Conservation (phyloP, 2,113 vertebrate species). For the Eretmodus cyanostictus region DNA sequence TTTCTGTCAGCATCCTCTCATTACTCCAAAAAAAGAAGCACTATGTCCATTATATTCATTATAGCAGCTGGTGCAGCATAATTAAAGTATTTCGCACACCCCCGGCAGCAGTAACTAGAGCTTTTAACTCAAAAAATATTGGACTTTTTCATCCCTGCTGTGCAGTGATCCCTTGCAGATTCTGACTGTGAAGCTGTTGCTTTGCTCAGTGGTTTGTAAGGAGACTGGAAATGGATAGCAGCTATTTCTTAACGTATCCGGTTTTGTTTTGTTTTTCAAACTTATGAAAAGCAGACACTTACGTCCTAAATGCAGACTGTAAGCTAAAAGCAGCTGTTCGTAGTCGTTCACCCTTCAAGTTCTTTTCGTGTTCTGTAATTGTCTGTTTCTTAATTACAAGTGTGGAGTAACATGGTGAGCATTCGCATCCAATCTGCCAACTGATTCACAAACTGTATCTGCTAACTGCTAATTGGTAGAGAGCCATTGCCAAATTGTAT, state of each 20-base stretch:
- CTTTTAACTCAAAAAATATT: neutral
- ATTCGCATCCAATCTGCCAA: neutral
- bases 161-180: neutral
- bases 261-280: neutral
- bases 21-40: neutral
- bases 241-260: neutral
- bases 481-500: neutral
- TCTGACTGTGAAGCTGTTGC: neutral
- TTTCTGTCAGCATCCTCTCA: neutral
- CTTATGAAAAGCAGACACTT: neutral
- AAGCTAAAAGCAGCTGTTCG: neutral
- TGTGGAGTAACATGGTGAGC: neutral
- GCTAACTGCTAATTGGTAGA: conserved; percentile 27
- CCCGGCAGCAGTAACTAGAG: neutral
- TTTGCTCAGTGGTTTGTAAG: neutral
- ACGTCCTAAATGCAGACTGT: neutral
- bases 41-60: neutral
- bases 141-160: neutral
- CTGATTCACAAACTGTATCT: neutral
- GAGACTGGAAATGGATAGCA: neutral
- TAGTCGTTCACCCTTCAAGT: neutral
- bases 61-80: neutral
- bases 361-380: neutral
- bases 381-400: conserved; percentile 17
- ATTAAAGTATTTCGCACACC: neutral